Evolutionary conservation across 1,140 invertebrate species (phyloP), one percentile per base, ranked within the genome.

Genomic region (Lordiphosa mommai): DNA sequence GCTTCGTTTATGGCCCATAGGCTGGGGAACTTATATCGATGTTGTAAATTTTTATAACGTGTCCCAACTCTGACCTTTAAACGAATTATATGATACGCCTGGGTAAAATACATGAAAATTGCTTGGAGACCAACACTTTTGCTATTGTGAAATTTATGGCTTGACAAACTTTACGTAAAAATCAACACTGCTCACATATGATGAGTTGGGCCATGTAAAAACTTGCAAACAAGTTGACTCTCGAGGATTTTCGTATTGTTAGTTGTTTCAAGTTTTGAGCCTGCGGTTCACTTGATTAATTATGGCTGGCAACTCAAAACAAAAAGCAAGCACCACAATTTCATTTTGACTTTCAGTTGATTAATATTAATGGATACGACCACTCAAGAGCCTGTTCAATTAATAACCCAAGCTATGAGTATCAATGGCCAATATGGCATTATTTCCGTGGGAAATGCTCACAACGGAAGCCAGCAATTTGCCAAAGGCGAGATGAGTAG

Each of bases 81-180:
- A 29, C 29, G 65, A 65, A 66, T 65, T 41, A 56, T 61, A 65
- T 65, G 56, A 66, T 65, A 65, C 61, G 53, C 61, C 51, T 65
- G 60, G 61, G 61, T 41, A 65, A 66, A 66, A 69, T 60, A 40
- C 48, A 52, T 23, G 48, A 68, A 67, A 60, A 68, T 68, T 68
- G 64, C 46, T 68, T 53, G 40, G 55, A 48, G 63, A 59, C 65
- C 61, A 47, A 46, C 38, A 16, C 60, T 33, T 23, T 6, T 20
- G 49, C 23, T 14, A 49, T 49, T 49, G 17, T 20, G 6, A 49
- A 49, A 49, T 49, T 49, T 49, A 49, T 49, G 16, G 32, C 47
- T 23, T 36, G 14, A 20, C 32, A 14, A 49, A 36, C 32, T 32
- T 48, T 48, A 8, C 14, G 7, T 16, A 46, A 9, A 27, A 13